Evolutionary conservation across 2,888 invertebrate genomes (phyloP).

Genomic region (Oscheius sp.): DNA sequence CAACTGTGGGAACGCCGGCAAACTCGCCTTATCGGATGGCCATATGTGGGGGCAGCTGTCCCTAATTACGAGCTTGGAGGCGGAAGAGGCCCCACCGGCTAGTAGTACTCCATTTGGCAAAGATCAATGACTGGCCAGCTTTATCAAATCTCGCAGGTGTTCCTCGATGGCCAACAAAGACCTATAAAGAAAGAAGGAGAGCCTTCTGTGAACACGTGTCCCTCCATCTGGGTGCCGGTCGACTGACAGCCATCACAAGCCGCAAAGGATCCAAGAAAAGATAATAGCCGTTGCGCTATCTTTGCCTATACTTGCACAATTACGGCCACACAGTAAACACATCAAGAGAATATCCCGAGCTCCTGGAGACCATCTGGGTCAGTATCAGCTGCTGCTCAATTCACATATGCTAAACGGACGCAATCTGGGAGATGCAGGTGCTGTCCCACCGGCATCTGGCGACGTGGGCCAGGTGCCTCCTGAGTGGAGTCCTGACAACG

Average conservation of each 20-base stretch:
- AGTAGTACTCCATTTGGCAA: slow-evolving; percentile 1
- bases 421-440: slow-evolving; percentile 32
- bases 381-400: slow-evolving; percentile 30
- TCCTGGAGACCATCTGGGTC: slow-evolving; percentile 17
- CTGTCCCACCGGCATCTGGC: slow-evolving; percentile 21
- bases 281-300: slow-evolving; percentile 16
- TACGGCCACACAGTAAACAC: not conserved
- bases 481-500: slow-evolving; percentile 3
- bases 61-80: slow-evolving; percentile 31
- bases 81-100: slow-evolving; percentile 14
- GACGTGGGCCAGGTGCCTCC: slow-evolving; percentile 31
- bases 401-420: slow-evolving; percentile 30
- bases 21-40: slow-evolving; percentile 20
- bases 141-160: no score
- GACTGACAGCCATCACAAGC: slow-evolving; percentile 25
- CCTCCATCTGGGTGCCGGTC: not conserved
- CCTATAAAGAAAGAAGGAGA: no score
- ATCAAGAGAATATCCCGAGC: not conserved
- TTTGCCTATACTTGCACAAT: not conserved
- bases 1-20: slow-evolving; percentile 17
- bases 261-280: slow-evolving; percentile 8
- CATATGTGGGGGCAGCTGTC: slow-evolving; percentile 36
- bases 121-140: no score
- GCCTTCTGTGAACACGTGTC: not conserved
- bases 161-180: no score